Conservation (phyloP, 2,888 invertebrate species). For the Ornithoptera alexandrae region DNA sequence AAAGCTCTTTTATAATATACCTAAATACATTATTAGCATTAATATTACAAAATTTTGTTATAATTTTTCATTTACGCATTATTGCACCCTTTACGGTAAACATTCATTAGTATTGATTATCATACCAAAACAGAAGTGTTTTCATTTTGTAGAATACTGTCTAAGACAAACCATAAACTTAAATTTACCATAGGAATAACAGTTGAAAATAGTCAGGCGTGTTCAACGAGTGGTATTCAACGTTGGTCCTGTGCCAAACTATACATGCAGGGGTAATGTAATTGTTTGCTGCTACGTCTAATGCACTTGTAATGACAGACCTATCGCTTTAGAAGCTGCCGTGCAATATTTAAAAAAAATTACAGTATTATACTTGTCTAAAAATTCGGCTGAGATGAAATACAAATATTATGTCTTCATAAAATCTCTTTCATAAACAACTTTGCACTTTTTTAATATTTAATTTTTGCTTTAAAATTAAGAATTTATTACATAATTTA, state of each 20-base stretch:
- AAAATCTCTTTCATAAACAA: too few relatives aligned
- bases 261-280: slow-evolving; percentile 60
- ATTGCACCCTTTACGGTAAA: too few relatives aligned
- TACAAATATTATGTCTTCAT: neutral
- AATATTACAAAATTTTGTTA: neutral
- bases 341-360: slow-evolving; percentile 40
- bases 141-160: slow-evolving; percentile 16
- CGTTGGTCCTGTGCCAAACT: slow-evolving; percentile 71
- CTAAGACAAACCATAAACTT: slow-evolving; percentile 56
- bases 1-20: neutral
- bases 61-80: too few relatives aligned
- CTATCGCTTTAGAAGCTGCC: slow-evolving; percentile 42
- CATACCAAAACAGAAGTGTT: neutral
- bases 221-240: slow-evolving; percentile 58
- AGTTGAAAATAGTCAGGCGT: slow-evolving; percentile 60
- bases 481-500: neutral
- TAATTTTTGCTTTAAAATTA: neutral
- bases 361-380: slow-evolving; percentile 4
- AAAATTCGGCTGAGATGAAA: neutral
- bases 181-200: slow-evolving; percentile 61
- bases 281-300: slow-evolving; percentile 62
- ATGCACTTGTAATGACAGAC: slow-evolving; percentile 58
- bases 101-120: neutral
- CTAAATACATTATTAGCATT: neutral
- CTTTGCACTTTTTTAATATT: neutral